These are phyloP conservation scores for Hermetia illucens DNA, from an alignment of 1,140 invertebrate species.

Conservation along the genomic window DNA sequence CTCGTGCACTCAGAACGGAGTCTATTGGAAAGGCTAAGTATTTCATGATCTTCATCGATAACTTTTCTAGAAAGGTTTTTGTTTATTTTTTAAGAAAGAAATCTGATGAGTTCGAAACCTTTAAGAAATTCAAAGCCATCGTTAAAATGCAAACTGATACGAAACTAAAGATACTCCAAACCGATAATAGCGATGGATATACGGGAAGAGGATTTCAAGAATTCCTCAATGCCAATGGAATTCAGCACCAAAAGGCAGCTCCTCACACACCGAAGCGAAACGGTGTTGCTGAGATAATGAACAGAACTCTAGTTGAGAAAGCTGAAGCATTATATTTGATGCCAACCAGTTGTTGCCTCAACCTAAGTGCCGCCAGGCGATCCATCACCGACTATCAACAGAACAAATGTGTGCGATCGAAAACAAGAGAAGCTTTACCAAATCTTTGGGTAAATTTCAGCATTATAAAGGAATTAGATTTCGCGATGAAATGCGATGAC, in stretches of 20 bases:
- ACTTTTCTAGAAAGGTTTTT: slow-evolving; percentile 14
- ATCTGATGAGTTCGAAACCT: slow-evolving; percentile 10
- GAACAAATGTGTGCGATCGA: too few species aligned
- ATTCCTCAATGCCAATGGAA: background rate
- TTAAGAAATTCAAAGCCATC: slow-evolving; percentile 18
- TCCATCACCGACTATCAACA: too few species aligned
- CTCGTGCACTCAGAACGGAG: slow-evolving; percentile 17
- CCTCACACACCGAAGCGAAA: slow-evolving; percentile 19
- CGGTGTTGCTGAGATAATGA: slow-evolving; percentile 16
- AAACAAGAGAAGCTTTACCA: too few species aligned
- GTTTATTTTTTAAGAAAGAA: slow-evolving; percentile 26
- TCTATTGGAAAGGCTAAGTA: slow-evolving; percentile 20
- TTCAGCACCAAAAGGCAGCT: slow-evolving; percentile 11
- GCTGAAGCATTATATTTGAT: slow-evolving; percentile 6
- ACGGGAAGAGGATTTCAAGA: slow-evolving; percentile 12
- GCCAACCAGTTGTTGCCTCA: too few species aligned
- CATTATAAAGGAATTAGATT: too few species aligned
- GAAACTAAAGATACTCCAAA: slow-evolving; percentile 19
- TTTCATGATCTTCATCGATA: slow-evolving; percentile 24
- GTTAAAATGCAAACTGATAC: slow-evolving; percentile 21
- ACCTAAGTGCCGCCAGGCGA: too few species aligned
- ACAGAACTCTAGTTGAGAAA: slow-evolving; percentile 15
- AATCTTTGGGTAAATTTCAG: too few species aligned
- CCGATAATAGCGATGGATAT: slow-evolving; percentile 26
- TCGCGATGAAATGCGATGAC: too few species aligned